Evolutionary conservation across 1,140 invertebrate genomes (phyloP).

Genomic region (Pogonomyrmex barbatus): DNA sequence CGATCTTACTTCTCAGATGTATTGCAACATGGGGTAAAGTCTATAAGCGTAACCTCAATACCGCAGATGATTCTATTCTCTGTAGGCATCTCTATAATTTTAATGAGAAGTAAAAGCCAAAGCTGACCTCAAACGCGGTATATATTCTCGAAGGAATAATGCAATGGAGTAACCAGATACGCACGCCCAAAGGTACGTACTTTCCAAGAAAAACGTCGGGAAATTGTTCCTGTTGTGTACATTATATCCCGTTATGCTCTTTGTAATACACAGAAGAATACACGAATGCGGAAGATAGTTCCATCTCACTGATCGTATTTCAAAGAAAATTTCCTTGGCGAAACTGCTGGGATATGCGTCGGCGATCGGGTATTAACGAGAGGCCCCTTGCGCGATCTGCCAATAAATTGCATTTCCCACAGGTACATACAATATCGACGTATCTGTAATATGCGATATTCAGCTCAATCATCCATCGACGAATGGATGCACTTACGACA

Average conservation of each 20-base stretch:
- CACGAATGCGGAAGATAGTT: background rate
- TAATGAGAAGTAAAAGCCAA: slow-evolving; percentile 59
- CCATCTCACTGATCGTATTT: slow-evolving; percentile 17
- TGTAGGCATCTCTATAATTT: slow-evolving; percentile 27
- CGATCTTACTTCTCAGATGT: background rate
- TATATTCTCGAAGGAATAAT: slow-evolving; percentile 44
- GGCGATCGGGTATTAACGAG: slow-evolving; percentile 58
- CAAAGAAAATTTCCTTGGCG: slow-evolving; percentile 34
- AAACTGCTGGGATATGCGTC: background rate
- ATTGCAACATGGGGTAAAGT: background rate
- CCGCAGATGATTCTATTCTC: slow-evolving; percentile 21
- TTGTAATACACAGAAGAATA: background rate
- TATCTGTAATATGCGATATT: slow-evolving; percentile 47
- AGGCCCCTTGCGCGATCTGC: slow-evolving; percentile 17
- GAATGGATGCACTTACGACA: background rate
- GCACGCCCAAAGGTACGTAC: slow-evolving; percentile 17
- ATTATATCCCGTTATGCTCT: slow-evolving; percentile 15
- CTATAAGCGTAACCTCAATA: slow-evolving; percentile 5
- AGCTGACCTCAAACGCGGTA: slow-evolving; percentile 34
- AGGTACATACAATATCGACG: slow-evolving; percentile 6
- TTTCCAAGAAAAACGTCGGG: slow-evolving; percentile 41
- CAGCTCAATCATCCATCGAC: slow-evolving; percentile 33
- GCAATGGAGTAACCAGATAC: slow-evolving; percentile 23
- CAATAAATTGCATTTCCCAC: slow-evolving; percentile 51
- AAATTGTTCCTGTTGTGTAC: slow-evolving; percentile 34